Evolutionary conservation across 2,888 invertebrate genomes (phyloP).

Genomic region (Anodontia alba): DNA sequence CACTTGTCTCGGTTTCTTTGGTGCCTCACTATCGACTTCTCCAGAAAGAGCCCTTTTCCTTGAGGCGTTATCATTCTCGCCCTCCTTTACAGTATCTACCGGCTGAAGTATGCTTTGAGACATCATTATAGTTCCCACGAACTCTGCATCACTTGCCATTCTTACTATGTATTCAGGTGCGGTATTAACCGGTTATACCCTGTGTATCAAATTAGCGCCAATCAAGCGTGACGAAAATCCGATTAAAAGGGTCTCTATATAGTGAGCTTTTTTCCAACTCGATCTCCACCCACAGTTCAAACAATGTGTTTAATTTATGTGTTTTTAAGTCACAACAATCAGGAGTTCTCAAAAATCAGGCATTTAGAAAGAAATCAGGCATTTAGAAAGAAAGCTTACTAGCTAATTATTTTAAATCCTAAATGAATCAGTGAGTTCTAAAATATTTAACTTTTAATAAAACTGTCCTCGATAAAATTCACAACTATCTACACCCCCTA

Average conservation of each 20-base stretch:
- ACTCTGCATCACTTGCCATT: background rate
- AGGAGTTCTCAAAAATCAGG: too few relatives aligned
- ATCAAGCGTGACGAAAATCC: slow-evolving; percentile 15
- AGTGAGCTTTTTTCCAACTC: too few relatives aligned
- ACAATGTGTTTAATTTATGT: too few relatives aligned
- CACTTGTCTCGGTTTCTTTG: background rate
- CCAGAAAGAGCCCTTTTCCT: background rate
- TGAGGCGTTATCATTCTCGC: background rate
- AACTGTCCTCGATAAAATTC: too few relatives aligned
- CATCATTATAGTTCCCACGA: background rate
- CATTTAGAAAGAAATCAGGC: too few relatives aligned
- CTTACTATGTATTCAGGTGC: background rate
- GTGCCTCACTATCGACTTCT: background rate
- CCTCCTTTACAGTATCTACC: background rate
- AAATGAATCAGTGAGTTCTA: too few relatives aligned
- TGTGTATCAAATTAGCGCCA: background rate
- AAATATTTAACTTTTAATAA: too few relatives aligned
- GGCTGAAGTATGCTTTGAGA: background rate
- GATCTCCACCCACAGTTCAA: too few relatives aligned
- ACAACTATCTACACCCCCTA: too few relatives aligned
- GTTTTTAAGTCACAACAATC: too few relatives aligned
- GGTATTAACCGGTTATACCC: background rate
- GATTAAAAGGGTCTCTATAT: background rate
- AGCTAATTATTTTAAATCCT: too few relatives aligned
- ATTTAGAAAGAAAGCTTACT: too few relatives aligned